Base-by-base conservation (phyloP, 2,888 invertebrate genomes). In the Ectobius pallidus region DNA sequence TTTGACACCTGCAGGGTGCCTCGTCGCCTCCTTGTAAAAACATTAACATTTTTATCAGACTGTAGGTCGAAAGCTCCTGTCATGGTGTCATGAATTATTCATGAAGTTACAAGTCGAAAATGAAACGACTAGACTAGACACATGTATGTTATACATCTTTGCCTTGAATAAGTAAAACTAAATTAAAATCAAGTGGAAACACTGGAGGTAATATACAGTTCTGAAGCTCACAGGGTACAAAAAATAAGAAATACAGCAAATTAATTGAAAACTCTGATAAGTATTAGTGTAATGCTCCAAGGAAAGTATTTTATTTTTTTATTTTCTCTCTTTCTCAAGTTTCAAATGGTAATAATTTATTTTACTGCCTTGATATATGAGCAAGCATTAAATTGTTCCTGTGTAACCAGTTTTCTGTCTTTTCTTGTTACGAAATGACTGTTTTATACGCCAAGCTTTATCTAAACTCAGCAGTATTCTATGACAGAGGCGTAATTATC, bases 1-100 rank as follows among this genome's bases (percentile, higher is more conserved):
- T 30, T 58, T 58, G 58, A 58, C 58, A 58, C 58, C 58, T 58
- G 58, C 58, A n/a, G 30, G 58, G 58, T 58, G 58, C 58, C 58
- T 30, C 58, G 58, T 58, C 58, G 58, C 32, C 30, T 30, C 30
- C 30, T 58, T 27, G 27, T 30, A 58, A 58, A 58, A 58, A 58
- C 68, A 68, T 68, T 68, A 68, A 68, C 68, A 68, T 68, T 68
- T 68, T 68, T 68, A 68, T 68, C 68, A 68, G 68, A 44, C 6
- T 67, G 46, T 67, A 52, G 25, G 52, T 14, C 52, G 14, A 34
- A 7, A 22, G 52, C 58, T 30, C n/a, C 58, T 27, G 58, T 58
- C 58, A n/a, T 30, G 52, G 16, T 25, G 25, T 18, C 30, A 58
- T 58, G 58, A 25, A 25, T 58, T 58, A 58, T 58, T 58, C 58